Base-by-base conservation (phyloP, 2,113 vertebrate genomes). In the Pseudorasbora parva region DNA sequence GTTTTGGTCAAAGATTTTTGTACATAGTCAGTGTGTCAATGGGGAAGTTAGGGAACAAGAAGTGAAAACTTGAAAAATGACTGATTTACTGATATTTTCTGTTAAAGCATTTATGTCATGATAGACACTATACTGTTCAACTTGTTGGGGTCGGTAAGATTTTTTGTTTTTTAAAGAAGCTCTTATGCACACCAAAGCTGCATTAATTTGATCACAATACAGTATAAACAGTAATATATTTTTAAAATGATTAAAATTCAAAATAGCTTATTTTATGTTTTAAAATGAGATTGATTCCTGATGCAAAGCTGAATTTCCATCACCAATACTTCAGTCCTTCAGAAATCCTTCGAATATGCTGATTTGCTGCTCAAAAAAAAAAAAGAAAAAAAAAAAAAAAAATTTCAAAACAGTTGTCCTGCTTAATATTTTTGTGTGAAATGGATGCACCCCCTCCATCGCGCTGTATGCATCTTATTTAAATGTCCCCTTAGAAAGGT, bases 1-100 rank as follows among this genome's bases (percentile, higher is more conserved):
- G 33, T 21, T 78, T 57, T 37, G 75, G 30, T 78, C n/a, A 78
- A 43, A 78, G n/a, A 79, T 27, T 64, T 60, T 64, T 49, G 17
- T 19, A 27, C 45, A 74, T 27, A 74, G 51, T 74, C 23, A 11
- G 43, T 79, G 60, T 78, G 37, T 45, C 10, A 2, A 5, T 17
- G 23, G 7, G 57, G 56, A 79, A 79, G 4, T 9, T 25, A 9
- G 3, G 57, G 56, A 79, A 79, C 57, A 64, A 64, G 57, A 79
- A 64, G 23, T 30, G 59, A 64, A 79, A 64, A 66, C 14, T 25
- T 47, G 25, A 2, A 64, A 49, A 23, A 59, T 78, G 19, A 60
- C 76, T 25, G 33, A 60, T 78, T 78, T 78, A 78, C 37, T 43
- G 37, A 59, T 45, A 37, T 60, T 25, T 74, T 62, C 27, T 62